Evolutionary conservation across 2,888 invertebrate genomes (phyloP).

Genomic region (Daptonema setosum): DNA sequence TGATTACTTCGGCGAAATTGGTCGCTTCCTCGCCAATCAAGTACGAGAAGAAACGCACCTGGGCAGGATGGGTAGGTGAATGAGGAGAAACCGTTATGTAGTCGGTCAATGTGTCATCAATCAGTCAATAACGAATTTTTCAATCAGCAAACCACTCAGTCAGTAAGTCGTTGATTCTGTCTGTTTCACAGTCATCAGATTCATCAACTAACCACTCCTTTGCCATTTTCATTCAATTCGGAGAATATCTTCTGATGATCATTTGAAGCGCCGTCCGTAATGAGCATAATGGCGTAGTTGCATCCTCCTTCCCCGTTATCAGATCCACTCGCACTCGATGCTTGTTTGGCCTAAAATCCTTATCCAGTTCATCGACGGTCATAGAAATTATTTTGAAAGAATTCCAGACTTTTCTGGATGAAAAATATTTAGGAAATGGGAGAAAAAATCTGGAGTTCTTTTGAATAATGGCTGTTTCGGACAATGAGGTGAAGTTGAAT

Average conservation of each 20-base stretch:
- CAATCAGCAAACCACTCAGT: too few species aligned
- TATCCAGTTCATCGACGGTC: too few species aligned
- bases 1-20: conserved; percentile 73
- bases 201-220: conserved; percentile 22
- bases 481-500: too few species aligned
- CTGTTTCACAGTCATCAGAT: too few species aligned
- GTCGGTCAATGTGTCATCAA: conserved; percentile 34
- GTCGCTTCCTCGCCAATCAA: conserved; percentile 80
- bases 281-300: conserved; percentile 92
- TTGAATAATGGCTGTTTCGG: too few species aligned
- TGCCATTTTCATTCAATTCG: conserved; percentile 45
- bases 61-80: conserved; percentile 34
- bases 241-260: conserved; percentile 77
- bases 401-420: too few species aligned
- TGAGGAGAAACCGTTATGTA: conserved; percentile 2
- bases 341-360: too few species aligned
- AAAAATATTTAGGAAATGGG: too few species aligned
- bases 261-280: conserved; percentile 93
- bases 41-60: conserved; percentile 88
- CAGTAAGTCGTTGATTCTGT: too few species aligned
- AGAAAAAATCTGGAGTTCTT: too few species aligned
- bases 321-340: conserved; percentile 1
- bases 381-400: too few species aligned
- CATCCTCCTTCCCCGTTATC: conserved; percentile 39
- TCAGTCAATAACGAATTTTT: too few species aligned